Conservation (phyloP, 2,888 invertebrate species). For the Drosophila meridionalis region DNA sequence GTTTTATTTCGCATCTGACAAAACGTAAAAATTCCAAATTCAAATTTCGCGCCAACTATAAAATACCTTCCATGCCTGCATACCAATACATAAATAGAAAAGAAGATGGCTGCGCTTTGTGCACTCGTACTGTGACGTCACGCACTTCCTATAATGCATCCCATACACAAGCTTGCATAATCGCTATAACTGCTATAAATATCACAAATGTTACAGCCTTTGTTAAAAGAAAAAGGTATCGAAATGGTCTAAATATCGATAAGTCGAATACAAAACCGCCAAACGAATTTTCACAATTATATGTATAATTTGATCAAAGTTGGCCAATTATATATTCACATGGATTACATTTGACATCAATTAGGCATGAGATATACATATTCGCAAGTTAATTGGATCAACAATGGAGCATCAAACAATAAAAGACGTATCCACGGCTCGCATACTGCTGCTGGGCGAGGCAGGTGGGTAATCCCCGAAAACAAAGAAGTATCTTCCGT, state of each 20-base stretch:
- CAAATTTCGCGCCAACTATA: not conserved
- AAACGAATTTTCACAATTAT: slow-evolving; percentile 12
- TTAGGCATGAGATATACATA: not conserved
- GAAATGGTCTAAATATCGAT: not conserved
- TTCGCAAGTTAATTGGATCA: slow-evolving; percentile 7
- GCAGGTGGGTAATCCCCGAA: slow-evolving; percentile 28
- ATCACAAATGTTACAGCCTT: not conserved
- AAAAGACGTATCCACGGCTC: slow-evolving; percentile 51
- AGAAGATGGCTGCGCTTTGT: not conserved
- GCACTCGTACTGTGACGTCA: not conserved
- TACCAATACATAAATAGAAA: not conserved
- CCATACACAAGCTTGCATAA: not conserved
- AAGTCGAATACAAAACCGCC: slow-evolving; percentile 4
- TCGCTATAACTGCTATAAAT: not conserved
- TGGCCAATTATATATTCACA: slow-evolving; percentile 5
- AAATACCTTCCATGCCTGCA: not conserved
- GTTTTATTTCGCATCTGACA: slow-evolving; percentile 27
- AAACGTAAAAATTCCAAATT: not conserved
- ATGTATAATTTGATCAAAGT: slow-evolving; percentile 6
- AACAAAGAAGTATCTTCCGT: too few relatives aligned
- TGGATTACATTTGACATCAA: slow-evolving; percentile 8
- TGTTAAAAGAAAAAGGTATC: not conserved
- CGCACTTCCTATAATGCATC: not conserved
- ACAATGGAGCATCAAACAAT: slow-evolving; percentile 32
- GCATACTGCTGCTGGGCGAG: slow-evolving; percentile 65